These are phyloP conservation scores for Mus musculus DNA, from an alignment of 2,113 vertebrate species.

Conservation along the genomic window GRCm39 chr4:62937001-62937500, in stretches of 20 bases:
- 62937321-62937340: neutral
- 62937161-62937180: neutral
- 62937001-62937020: neutral
- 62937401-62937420: neutral
- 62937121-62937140: neutral
- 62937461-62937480: neutral
- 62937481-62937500: neutral
- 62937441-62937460: neutral
- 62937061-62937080: neutral
- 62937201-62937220: neutral
- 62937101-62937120: neutral
- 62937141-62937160: neutral
- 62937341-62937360: neutral
- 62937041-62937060: neutral
- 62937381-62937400: neutral
- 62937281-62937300: neutral
- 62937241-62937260: neutral
- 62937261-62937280: neutral
- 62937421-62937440: neutral
- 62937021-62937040: neutral
- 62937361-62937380: conserved; percentile 19
- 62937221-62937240: neutral
- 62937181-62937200: neutral
- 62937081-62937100: neutral
- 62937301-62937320: conserved; percentile 1